Evolutionary conservation across 1,140 invertebrate genomes (phyloP), one percentile per base, ranked within the genome.

Genomic region (Drosophila sucinea): DNA sequence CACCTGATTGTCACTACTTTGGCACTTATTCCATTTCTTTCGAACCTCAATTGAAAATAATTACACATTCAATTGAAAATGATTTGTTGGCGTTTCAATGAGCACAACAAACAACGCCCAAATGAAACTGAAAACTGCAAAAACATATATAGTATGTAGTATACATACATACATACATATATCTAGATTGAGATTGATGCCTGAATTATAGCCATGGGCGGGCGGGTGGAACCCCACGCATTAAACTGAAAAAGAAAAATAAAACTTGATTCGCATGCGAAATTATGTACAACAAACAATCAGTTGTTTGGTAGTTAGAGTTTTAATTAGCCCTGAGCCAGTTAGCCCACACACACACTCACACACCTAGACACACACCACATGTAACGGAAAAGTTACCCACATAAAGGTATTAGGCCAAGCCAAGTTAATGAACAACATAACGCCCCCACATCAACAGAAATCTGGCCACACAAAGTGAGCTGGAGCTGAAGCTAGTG

Each of bases 301-400:
- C 23, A 51, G 23, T 51, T 47, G 17, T 47, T 47, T 63, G 54
- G 25, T 64, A 35, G 58, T 60, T 40, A 55, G 68, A 73, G 77
- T 81, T 89, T 89, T 89, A 89, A 89, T 89, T 89, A 89, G 80
- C 77, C 77, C 80, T 89, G 80, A 89, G 84, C 84, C 77, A 89
- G 80, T 87, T 89, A 68, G 69, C 74, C 84, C 77, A 84, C 84
- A 70, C 60, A 47, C 44, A 57, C 60, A 70, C 17, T 17, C 55
- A 60, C 58, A 63, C 63, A 65, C 47, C 70, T 60, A 60, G 35
- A 75, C 58, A 69, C 58, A 30, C 2, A 11, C 35, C 11, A 17
- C 68, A 73, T 89, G 73, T 89, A 87, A 87, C 79, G 83, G 84
- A 79, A 87, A 87, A 82, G 71, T 81, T 66, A 60, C 56, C 70